Conservation (phyloP, 2,113 vertebrate genomes). For the Onychostoma macrolepis region DNA sequence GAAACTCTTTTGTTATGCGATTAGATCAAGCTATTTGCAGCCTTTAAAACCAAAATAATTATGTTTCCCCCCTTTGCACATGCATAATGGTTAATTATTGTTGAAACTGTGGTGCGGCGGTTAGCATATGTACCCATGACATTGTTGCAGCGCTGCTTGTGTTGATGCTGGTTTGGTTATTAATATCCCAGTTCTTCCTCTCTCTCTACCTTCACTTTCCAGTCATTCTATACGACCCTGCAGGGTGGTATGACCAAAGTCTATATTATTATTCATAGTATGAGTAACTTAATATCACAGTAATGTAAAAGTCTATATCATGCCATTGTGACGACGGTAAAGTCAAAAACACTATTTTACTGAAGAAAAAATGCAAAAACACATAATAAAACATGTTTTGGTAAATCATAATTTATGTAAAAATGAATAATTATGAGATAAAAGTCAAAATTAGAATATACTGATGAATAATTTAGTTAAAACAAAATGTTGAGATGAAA, state of each 20-base stretch:
- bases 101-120: not conserved
- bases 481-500: too few relatives aligned
- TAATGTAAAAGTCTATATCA: not conserved
- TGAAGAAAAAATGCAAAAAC: too few relatives aligned
- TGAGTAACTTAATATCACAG: not conserved
- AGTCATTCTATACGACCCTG: conserved; percentile 7
- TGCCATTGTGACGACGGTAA: too few relatives aligned
- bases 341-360: too few relatives aligned
- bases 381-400: too few relatives aligned
- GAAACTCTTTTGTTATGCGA: not conserved
- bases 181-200: not conserved
- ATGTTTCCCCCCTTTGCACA: not conserved
- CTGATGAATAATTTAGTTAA: too few relatives aligned
- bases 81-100: not conserved
- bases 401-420: too few relatives aligned
- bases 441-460: too few relatives aligned
- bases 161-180: not conserved
- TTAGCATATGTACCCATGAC: not conserved
- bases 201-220: not conserved
- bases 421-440: too few relatives aligned
- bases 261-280: not conserved
- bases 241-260: not conserved
- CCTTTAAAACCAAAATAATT: not conserved
- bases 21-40: conserved; percentile 2
- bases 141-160: not conserved